These are phyloP conservation scores for Australoheros facetus DNA, from an alignment of 2,797 vertebrate species.

Conservation along the genomic window DNA sequence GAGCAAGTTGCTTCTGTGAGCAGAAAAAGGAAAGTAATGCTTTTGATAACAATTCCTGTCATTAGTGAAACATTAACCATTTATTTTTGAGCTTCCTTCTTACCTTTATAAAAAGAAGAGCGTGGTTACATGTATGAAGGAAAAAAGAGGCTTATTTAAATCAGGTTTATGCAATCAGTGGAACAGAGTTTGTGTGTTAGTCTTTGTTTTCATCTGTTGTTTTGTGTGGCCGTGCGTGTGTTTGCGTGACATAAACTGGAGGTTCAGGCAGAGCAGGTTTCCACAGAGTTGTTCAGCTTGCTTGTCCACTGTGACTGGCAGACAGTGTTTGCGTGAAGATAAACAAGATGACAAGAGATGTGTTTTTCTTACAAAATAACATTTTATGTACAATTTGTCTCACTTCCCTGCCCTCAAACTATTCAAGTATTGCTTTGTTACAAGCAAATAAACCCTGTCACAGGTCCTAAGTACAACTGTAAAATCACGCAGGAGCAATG, in stretches of 20 bases:
- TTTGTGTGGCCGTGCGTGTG: neutral
- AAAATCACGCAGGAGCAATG: conserved; percentile 17
- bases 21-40: neutral
- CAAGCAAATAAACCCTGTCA: neutral
- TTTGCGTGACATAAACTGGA: conserved; percentile 51
- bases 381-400: neutral
- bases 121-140: neutral
- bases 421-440: neutral
- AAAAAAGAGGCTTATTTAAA: neutral
- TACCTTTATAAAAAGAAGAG: neutral
- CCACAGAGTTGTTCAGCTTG: conserved; percentile 58
- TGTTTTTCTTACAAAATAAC: conserved; percentile 21
- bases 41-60: conserved; percentile 52
- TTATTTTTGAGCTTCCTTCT: conserved; percentile 1
- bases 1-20: neutral
- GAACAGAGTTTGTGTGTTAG: neutral
- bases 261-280: conserved; percentile 74
- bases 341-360: conserved; percentile 13
- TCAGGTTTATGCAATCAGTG: neutral
- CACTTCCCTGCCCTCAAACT: neutral
- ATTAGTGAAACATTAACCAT: conserved; percentile 66
- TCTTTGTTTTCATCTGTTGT: conserved; percentile 5
- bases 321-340: conserved; percentile 34
- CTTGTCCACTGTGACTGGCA: conserved; percentile 44
- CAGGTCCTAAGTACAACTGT: conserved; percentile 25